phyloP scores from a whole-genome alignment of 2,113 vertebrate species.

The Illadopsis cleaveri region DNA sequence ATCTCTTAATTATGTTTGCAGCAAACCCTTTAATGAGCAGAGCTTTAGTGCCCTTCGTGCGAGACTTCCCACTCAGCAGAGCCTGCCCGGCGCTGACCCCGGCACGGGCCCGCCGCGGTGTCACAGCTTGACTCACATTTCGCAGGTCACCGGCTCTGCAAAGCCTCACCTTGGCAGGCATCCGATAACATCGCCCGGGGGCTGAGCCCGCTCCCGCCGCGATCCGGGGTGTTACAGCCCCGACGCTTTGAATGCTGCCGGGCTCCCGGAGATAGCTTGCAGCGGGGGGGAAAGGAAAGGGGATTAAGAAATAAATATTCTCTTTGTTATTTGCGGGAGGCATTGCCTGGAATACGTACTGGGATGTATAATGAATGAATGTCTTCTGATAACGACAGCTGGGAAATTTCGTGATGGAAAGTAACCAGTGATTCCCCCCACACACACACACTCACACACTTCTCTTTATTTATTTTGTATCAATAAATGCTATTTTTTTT shows the following conservation, averaged over 20 bases:
- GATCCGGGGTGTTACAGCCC: background rate
- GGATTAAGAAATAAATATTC: background rate
- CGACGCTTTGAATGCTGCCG: background rate
- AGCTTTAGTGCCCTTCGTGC: constrained; percentile 32
- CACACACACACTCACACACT: background rate
- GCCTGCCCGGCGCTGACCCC: constrained; percentile 43
- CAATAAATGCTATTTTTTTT: background rate
- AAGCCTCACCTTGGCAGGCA: constrained; percentile 7
- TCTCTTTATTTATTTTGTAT: background rate
- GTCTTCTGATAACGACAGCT: background rate
- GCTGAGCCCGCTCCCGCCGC: background rate
- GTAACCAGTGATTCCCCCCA: background rate
- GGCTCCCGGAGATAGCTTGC: background rate
- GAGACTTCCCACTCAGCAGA: constrained; percentile 24
- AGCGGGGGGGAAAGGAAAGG: background rate
- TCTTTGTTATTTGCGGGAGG: background rate
- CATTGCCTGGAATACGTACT: background rate
- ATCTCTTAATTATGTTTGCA: constrained; percentile 71
- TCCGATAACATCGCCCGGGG: background rate
- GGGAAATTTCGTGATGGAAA: background rate
- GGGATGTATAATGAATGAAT: background rate
- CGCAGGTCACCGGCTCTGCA: constrained; percentile 19
- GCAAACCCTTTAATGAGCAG: constrained; percentile 62
- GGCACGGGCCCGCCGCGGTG: background rate
- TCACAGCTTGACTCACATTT: constrained; percentile 35